These are phyloP conservation scores for Melanchra persicariae DNA, from an alignment of 2,888 invertebrate species.

Conservation along the genomic window DNA sequence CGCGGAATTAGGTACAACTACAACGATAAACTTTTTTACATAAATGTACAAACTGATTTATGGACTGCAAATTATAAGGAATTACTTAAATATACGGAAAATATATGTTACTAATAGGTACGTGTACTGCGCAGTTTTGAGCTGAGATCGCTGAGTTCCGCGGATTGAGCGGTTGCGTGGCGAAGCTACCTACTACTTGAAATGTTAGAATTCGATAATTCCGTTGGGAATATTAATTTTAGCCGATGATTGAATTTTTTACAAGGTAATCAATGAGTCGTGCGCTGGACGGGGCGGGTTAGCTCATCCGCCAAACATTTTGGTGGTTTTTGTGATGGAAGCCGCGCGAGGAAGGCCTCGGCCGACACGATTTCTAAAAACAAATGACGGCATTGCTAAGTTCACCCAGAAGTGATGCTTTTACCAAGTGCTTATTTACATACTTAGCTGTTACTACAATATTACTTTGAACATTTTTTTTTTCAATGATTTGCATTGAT, in stretches of 20 bases:
- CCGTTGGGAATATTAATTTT: constrained; percentile 84
- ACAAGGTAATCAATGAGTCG: constrained; percentile 88
- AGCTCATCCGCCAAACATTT: constrained; percentile 89
- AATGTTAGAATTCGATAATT: constrained; percentile 78
- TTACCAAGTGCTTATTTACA: constrained; percentile 52
- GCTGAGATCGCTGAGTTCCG: constrained; percentile 61
- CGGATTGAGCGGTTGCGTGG: constrained; percentile 61
- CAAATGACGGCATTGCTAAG: constrained; percentile 83
- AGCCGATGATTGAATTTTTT: constrained; percentile 88
- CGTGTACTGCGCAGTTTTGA: constrained; percentile 60
- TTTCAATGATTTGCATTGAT: neutral
- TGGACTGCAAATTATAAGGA: constrained; percentile 63
- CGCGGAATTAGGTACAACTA: constrained; percentile 57
- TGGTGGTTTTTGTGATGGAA: constrained; percentile 87
- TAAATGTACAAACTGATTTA: constrained; percentile 57
- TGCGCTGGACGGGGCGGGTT: constrained; percentile 87
- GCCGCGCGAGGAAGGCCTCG: constrained; percentile 85
- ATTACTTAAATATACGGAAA: constrained; percentile 64
- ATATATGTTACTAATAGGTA: constrained; percentile 54
- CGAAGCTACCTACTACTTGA: constrained; percentile 67
- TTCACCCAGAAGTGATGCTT: constrained; percentile 58
- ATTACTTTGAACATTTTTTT: neutral
- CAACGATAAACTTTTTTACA: constrained; percentile 56
- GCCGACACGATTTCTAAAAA: constrained; percentile 84
- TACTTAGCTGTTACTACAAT: neutral